Percentiles rank a stretch among this genome's conserved stretches.
Evolutionary conservation across 2,113 vertebrate species (phyloP).

Genomic region (Syrrhaptes paradoxus): DNA sequence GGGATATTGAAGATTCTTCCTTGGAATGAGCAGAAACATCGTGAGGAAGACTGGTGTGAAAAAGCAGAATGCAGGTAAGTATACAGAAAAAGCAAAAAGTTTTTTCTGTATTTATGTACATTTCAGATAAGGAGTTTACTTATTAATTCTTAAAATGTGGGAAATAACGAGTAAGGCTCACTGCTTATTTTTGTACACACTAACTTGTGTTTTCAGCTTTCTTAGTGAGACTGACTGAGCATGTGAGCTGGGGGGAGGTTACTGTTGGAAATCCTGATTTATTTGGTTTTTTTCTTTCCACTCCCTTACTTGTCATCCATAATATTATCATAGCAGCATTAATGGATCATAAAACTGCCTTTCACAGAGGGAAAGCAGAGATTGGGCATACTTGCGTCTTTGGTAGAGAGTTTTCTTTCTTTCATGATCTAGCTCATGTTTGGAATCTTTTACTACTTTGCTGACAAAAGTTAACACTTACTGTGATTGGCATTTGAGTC

Average conservation of each 20-base stretch:
- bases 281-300: not conserved
- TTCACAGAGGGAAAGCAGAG: not conserved
- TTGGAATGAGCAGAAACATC: constrained; percentile 89
- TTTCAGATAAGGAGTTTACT: not conserved
- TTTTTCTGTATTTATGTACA: not conserved
- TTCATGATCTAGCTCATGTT: too few species aligned
- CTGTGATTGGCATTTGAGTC: too few species aligned
- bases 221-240: not conserved
- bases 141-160: not conserved
- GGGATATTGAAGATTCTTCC: constrained; percentile 81
- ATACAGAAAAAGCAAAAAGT: not conserved
- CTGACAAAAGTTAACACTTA: too few species aligned
- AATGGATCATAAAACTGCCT: not conserved
- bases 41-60: constrained; percentile 96
- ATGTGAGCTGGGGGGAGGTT: not conserved
- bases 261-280: not conserved
- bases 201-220: not conserved
- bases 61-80: constrained; percentile 72
- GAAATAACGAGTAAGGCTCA: not conserved
- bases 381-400: not conserved
- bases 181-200: not conserved
- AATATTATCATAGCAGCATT: not conserved
- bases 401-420: too few species aligned
- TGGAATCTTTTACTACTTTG: too few species aligned
- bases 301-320: not conserved